A percentile compares a stretch with the other conserved stretches of the same genome.
These are phyloP conservation scores for Tetranychus cinnabarinus DNA, from an alignment of 1,140 invertebrate genomes.

Conservation along the genomic window DNA sequence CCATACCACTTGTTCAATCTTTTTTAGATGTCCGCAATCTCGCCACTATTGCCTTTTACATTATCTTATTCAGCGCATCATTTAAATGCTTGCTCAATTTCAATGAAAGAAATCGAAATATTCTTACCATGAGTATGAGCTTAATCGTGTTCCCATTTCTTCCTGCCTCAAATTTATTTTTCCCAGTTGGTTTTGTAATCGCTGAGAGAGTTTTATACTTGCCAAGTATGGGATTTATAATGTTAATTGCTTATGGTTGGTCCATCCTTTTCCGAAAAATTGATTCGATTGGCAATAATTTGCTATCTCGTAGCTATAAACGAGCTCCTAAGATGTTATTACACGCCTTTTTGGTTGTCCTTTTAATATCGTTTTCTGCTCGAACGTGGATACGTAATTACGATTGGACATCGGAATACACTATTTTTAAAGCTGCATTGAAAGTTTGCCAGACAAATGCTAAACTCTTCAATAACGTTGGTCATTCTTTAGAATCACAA, in stretches of 20 bases:
- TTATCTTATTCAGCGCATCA: background rate
- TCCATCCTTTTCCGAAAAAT: no score
- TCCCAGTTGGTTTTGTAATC: constrained; percentile 90
- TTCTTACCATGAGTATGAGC: constrained; percentile 26
- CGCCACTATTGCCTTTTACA: background rate
- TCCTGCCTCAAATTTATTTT: constrained; percentile 77
- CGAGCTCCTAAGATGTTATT: no score
- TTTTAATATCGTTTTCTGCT: no score
- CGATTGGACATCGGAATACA: constrained; percentile 48
- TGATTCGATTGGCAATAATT: no score
- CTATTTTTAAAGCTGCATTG: constrained; percentile 71
- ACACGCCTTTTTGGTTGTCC: no score
- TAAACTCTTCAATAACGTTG: constrained; percentile 90
- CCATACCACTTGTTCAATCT: constrained; percentile 47
- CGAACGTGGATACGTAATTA: no score
- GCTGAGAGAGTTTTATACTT: constrained; percentile 84
- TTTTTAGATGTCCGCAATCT: constrained; percentile 31
- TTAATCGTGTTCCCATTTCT: constrained; percentile 66
- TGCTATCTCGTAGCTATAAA: no score
- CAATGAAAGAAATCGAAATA: constrained; percentile 22
- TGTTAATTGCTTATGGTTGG: constrained; percentile 26
- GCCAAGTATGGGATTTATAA: constrained; percentile 80
- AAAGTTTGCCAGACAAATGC: constrained; percentile 76
- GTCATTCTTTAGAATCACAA: constrained; percentile 71
- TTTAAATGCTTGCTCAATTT: constrained; percentile 17